A percentile compares a stretch with the other conserved stretches of the same genome.
Conservation (phyloP, 2,113 vertebrate genomes). For the Neotoma lepida region DNA sequence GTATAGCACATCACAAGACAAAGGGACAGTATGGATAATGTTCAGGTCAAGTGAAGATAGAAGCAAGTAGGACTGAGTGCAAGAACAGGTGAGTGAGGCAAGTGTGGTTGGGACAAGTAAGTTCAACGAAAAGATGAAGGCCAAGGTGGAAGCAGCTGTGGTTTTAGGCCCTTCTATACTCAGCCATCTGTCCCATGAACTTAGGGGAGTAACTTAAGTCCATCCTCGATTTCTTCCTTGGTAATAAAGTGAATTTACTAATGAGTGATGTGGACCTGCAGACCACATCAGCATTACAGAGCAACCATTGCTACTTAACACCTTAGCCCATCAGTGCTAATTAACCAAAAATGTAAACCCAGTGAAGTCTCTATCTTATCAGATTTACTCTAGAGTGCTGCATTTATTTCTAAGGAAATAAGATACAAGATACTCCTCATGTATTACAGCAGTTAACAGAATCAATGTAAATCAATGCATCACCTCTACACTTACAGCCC, state of each 20-base stretch:
- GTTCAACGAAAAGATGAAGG: background rate
- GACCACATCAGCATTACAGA: background rate
- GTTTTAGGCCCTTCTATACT: accelerated
- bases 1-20: background rate
- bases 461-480: too few relatives aligned
- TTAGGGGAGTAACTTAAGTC: accelerated
- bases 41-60: too few relatives aligned
- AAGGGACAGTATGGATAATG: background rate
- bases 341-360: background rate
- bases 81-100: background rate
- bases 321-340: too few relatives aligned
- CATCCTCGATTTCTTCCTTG: background rate
- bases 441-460: accelerated
- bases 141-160: background rate
- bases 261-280: accelerated
- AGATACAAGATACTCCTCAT: background rate
- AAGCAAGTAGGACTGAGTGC: too few relatives aligned
- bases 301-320: background rate
- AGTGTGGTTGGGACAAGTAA: too few relatives aligned
- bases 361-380: background rate
- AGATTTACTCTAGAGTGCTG: background rate
- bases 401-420: too few relatives aligned
- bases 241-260: background rate
- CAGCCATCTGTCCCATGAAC: accelerated
- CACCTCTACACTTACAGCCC: background rate